Percentiles rank a stretch among this genome's conserved stretches.
Evolutionary conservation across 2,888 invertebrate species (phyloP).

Genomic region (Aproaerema taeniolella): DNA sequence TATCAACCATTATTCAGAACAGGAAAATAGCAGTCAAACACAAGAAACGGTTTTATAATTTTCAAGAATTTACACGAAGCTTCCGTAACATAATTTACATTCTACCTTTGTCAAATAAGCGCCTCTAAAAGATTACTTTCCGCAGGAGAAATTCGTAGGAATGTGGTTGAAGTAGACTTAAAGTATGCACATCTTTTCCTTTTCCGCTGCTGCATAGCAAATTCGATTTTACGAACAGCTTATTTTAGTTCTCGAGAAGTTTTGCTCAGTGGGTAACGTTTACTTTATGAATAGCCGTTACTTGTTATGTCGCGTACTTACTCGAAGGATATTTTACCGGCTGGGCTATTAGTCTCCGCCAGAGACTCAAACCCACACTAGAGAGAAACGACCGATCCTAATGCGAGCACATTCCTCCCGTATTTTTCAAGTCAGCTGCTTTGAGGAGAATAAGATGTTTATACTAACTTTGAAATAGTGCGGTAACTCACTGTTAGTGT

Average conservation of each 20-base stretch:
- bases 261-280: constrained; percentile 17
- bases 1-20: too few species aligned
- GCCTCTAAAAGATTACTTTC: constrained; percentile 5
- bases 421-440: constrained; percentile 53
- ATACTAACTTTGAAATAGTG: constrained; percentile 18
- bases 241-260: too few species aligned
- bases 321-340: constrained; percentile 43
- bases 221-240: background rate
- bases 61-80: too few species aligned
- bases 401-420: constrained; percentile 48
- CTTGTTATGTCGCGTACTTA: constrained; percentile 41
- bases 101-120: constrained; percentile 6
- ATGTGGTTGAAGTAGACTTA: background rate
- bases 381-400: constrained; percentile 55
- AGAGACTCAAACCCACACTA: constrained; percentile 41
- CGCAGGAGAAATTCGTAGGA: background rate
- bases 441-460: constrained; percentile 41
- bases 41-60: too few species aligned
- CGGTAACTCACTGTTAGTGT: constrained; percentile 3
- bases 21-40: too few species aligned
- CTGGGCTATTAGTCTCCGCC: constrained; percentile 47
- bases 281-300: constrained; percentile 33
- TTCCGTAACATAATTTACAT: too few species aligned
- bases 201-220: constrained; percentile 7
- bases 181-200: constrained; percentile 10